These are phyloP conservation scores for Caenorhabditis drosophilae DNA, from an alignment of 2,888 invertebrate genomes.

Conservation along the genomic window DNA sequence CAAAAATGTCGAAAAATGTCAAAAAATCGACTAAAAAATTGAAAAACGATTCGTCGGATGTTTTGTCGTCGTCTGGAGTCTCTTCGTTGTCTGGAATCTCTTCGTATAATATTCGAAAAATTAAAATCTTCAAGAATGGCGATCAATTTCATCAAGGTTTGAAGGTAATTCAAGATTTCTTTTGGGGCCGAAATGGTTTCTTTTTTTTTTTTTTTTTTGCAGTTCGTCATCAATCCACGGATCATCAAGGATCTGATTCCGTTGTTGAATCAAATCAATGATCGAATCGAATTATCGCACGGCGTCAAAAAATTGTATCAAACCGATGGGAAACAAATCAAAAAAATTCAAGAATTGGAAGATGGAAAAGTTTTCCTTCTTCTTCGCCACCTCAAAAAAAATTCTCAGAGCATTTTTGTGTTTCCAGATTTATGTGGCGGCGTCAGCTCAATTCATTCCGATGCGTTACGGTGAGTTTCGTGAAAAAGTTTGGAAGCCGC, in stretches of 20 bases:
- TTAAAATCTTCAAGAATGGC: constrained; percentile 36
- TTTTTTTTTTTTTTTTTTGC: too few relatives aligned
- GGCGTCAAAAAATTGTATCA: constrained; percentile 35
- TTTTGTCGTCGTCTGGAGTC: constrained; percentile 38
- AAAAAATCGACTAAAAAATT: too few relatives aligned
- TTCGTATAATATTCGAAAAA: constrained; percentile 25
- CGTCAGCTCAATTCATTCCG: constrained; percentile 33
- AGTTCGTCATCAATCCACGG: constrained; percentile 41
- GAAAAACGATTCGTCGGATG: too few relatives aligned
- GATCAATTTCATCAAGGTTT: constrained; percentile 36
- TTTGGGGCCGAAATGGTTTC: too few relatives aligned
- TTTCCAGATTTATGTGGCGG: constrained; percentile 36
- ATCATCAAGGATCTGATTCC: constrained; percentile 33
- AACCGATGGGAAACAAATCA: constrained; percentile 26
- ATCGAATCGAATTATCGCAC: constrained; percentile 32
- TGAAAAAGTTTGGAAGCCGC: constrained; percentile 38
- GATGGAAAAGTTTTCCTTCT: constrained; percentile 26
- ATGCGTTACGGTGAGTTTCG: constrained; percentile 31
- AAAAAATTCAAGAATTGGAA: constrained; percentile 25
- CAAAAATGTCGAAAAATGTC: too few relatives aligned
- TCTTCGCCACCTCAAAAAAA: neutral
- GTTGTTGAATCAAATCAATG: constrained; percentile 35
- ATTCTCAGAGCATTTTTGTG: neutral
- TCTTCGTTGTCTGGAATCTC: constrained; percentile 35
- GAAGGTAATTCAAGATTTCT: constrained; percentile 19